Base-by-base conservation (phyloP, 2,113 vertebrate species). In the Mesitornis unicolor region DNA sequence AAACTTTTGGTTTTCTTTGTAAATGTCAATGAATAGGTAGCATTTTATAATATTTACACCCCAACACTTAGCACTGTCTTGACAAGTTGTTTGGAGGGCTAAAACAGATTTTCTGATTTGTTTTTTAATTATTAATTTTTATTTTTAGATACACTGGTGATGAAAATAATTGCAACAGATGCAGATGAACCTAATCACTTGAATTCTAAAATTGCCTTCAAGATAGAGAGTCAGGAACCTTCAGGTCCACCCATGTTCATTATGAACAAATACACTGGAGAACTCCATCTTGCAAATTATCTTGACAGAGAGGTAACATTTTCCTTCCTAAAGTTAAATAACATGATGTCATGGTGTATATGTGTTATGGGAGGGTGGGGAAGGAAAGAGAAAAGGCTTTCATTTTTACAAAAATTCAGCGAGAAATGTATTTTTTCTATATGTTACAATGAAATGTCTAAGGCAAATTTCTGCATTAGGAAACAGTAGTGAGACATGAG, bases 301-400 rank as follows among this genome's bases (percentile, higher is more conserved):
- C 98, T 99, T 14, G 99, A 99, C 85, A 98, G 99, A 98, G 99
- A 99, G 99, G 99, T 99, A 98, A 98, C 84, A 38, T 43, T 87
- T 87, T 29, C 43, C 7, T 33, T 74, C 91, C 20, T 42, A 47
- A 93, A 91, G 47, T 87, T 38, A 90, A 89, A 67, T 56, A 51
- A 38, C 5, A 16, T 10, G 8, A 73, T 36, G 2, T 31, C 47
- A 25, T 36, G 38, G 3, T 60, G 26, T 13, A 8, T 33, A 14
- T 42, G 17, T 70, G 28, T 33, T 38, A 14, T 20, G 38, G 19
- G 15, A 59, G 3, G 5, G 4, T 2, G 7, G 18, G 0, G 1
- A 16, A 20, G 29, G 12, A 5, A 47, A 48, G 3, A 22, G 15
- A 38, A 71, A 76, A 81, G 0, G 6, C 15, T 36, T 13, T 43